Base-by-base conservation (phyloP, 2,113 vertebrate species). In the Dolichallabes microphthalmus region DNA sequence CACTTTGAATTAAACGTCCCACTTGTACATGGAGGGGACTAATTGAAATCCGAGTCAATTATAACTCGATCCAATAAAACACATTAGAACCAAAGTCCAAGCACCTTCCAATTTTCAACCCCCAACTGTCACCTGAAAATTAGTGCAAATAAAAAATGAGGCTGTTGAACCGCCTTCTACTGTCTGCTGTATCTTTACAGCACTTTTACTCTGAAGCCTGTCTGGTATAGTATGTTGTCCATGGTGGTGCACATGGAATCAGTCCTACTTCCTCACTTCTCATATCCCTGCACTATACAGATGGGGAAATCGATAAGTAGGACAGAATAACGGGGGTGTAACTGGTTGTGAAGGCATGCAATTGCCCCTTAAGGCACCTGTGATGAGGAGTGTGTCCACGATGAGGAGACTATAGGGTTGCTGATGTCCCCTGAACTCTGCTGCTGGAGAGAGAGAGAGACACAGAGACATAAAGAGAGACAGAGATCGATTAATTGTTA, bases 341-440 rank as follows among this genome's bases (percentile, higher is more conserved):
- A 87, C 77, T 85, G 82, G 82, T 89, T 64, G 2, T 20, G 53
- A 79, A 55, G 32, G 13, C 25, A 8, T 13, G 20, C 3, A 2
- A 75, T 57, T 64, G 64, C 22, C 68, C 68, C 86, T 69, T 25
- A 25, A 25, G 64, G 78, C 94, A 99, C 98, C 97, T 96, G 98
- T 96, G 88, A 98, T 98, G 87, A 99, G 97, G 85, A 99, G 94
- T 0, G 97, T 97, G 52, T 99, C 97, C 97, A 99, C 97, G 90
- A 64, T 11, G 97, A 95, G 4, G 97, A 0, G 96, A 93, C 87
- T 96, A 95, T 1, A 93, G 96, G 0, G 98, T 99, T 98, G 82
- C 80, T 96, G 88, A 98, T 94, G 89, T 99, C 98, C 89, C 98
- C 92, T 99, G 96, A 94, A 86, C 97, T 95, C 91, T 99, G 98